Conservation (phyloP, 2,888 invertebrate genomes). For the Hydriomena furcata region DNA sequence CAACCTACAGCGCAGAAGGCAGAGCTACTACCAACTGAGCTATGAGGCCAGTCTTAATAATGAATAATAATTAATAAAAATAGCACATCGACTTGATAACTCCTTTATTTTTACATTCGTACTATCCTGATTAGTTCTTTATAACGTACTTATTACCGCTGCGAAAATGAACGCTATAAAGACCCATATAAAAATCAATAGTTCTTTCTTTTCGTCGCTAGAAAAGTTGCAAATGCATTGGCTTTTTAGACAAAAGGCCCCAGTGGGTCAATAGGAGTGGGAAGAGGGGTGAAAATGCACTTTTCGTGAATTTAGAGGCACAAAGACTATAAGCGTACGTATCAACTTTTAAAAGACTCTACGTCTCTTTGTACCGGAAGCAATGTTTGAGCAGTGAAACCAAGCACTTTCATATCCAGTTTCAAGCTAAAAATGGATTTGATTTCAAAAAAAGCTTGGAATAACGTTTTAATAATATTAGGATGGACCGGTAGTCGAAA, state of each 20-base stretch:
- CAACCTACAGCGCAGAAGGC: no score
- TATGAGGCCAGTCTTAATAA: no score
- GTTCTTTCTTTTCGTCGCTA: no score
- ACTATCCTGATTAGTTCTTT: no score
- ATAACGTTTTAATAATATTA: conserved; percentile 19
- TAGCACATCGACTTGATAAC: no score
- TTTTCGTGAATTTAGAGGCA: conserved; percentile 48
- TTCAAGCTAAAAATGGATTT: conserved; percentile 46
- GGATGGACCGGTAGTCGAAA: no score
- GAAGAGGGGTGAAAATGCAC: conserved; percentile 38
- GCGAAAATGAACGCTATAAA: no score
- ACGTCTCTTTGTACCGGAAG: conserved; percentile 43
- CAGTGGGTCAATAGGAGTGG: conserved; percentile 27
- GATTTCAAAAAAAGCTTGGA: conserved; percentile 39
- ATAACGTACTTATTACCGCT: no score
- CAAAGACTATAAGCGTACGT: conserved; percentile 59
- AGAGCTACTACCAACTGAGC: no score
- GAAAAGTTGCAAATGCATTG: conserved; percentile 4
- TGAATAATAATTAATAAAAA: no score
- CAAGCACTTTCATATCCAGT: conserved; percentile 60
- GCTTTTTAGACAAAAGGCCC: conserved; percentile 19
- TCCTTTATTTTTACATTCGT: no score
- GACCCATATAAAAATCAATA: no score
- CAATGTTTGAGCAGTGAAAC: conserved; percentile 46
- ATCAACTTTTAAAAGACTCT: conserved; percentile 56